These are phyloP conservation scores for Tetropium fuscum DNA, from an alignment of 2,888 invertebrate genomes.

Conservation along the genomic window DNA sequence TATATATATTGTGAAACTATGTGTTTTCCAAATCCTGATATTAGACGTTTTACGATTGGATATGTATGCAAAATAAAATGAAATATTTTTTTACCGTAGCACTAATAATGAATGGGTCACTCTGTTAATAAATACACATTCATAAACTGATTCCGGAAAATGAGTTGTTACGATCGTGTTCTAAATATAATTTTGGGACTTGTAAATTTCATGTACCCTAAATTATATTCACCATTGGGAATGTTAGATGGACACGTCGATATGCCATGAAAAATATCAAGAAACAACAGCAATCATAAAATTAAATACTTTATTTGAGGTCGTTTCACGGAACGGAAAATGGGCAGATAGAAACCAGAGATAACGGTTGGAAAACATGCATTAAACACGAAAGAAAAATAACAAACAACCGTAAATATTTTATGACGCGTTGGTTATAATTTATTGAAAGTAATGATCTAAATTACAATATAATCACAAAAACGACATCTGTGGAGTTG, in stretches of 20 bases:
- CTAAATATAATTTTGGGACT: too few relatives aligned
- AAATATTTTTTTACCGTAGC: too few relatives aligned
- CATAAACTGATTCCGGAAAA: too few relatives aligned
- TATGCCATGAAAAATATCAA: slow-evolving; percentile 26
- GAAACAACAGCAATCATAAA: slow-evolving; percentile 26
- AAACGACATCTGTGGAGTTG: slow-evolving; percentile 21
- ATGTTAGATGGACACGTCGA: slow-evolving; percentile 23
- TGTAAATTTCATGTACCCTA: too few relatives aligned
- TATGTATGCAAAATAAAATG: too few relatives aligned
- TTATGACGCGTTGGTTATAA: slow-evolving; percentile 32
- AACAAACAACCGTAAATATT: slow-evolving; percentile 38
- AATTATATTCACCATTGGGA: too few relatives aligned
- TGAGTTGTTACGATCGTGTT: too few relatives aligned
- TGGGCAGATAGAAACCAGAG: slow-evolving; percentile 17
- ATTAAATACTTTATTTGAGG: slow-evolving; percentile 28
- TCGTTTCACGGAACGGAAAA: slow-evolving; percentile 10
- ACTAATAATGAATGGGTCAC: too few relatives aligned
- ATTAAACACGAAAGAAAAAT: slow-evolving; percentile 29
- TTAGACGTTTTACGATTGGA: too few relatives aligned
- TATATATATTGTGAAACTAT: too few relatives aligned
- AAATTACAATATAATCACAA: slow-evolving; percentile 38
- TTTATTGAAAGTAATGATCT: slow-evolving; percentile 32
- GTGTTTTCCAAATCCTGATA: too few relatives aligned
- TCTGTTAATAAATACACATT: too few relatives aligned
- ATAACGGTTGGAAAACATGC: slow-evolving; percentile 22